Evolutionary conservation across 53 echinoderm and acorn worm genomes (phyloP).

Genomic region (Henricia sp.): DNA sequence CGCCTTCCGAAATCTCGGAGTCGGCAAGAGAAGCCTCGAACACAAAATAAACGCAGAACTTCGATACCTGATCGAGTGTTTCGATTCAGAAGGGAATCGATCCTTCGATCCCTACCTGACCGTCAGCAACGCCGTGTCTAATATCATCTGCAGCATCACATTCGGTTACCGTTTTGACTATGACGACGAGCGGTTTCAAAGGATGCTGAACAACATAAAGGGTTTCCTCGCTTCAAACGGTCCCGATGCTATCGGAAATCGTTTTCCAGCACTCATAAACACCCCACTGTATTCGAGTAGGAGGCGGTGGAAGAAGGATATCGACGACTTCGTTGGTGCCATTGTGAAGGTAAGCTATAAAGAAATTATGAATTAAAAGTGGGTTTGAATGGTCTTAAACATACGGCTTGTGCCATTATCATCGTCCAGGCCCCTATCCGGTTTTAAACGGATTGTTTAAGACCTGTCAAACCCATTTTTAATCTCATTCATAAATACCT

Average conservation of each 20-base stretch:
- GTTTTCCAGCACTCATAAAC: neutral
- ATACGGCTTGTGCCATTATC: no score
- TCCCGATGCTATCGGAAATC: neutral
- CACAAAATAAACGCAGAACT: constrained; percentile 75
- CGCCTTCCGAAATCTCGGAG: constrained; percentile 85
- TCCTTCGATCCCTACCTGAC: constrained; percentile 55
- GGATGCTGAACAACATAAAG: neutral
- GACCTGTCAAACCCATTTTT: no score
- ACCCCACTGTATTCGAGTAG: neutral
- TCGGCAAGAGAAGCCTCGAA: constrained; percentile 82
- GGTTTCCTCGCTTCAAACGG: neutral
- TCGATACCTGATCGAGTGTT: constrained; percentile 40
- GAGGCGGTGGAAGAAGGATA: neutral
- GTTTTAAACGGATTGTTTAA: no score
- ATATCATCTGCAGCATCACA: constrained; percentile 75
- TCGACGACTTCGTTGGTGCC: neutral
- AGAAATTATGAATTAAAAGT: no score
- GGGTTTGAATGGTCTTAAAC: no score
- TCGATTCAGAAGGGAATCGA: constrained; percentile 29
- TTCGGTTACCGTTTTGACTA: constrained; percentile 67
- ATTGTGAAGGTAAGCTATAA: constrained; percentile 8
- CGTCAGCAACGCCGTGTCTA: constrained; percentile 65
- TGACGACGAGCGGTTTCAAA: constrained; percentile 10
- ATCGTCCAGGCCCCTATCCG: no score
- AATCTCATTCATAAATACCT: no score